phyloP scores from a whole-genome alignment of 2,888 invertebrate genomes.

The Torymus texanus region DNA sequence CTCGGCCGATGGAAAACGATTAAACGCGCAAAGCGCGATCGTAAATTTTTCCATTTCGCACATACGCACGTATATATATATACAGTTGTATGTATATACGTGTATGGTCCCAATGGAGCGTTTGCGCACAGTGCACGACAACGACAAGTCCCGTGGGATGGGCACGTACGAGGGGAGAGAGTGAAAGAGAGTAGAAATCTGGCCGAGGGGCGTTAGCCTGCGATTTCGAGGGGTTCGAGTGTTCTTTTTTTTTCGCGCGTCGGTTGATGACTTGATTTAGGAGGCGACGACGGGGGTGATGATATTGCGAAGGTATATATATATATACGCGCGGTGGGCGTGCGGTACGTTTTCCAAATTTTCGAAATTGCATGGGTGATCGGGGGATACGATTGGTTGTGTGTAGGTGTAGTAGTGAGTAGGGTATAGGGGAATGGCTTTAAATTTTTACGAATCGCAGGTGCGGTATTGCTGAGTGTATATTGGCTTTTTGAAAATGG shows the following conservation, averaged over 20 bases:
- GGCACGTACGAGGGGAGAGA: background rate
- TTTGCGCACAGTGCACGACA: background rate
- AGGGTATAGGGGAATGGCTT: too few species aligned
- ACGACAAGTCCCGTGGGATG: slow-evolving; percentile 23
- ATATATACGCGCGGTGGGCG: background rate
- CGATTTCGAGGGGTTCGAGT: background rate
- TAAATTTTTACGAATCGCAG: too few species aligned
- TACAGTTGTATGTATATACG: background rate
- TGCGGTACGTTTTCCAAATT: background rate
- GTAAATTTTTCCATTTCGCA: slow-evolving; percentile 34
- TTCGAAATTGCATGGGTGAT: background rate
- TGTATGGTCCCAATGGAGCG: background rate
- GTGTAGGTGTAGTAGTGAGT: too few species aligned
- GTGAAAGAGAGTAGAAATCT: slow-evolving; percentile 4
- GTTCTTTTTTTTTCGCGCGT: background rate
- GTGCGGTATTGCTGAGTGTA: too few species aligned
- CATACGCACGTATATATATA: background rate
- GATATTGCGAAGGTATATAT: background rate
- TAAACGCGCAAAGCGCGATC: slow-evolving; percentile 27
- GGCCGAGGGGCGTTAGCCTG: slow-evolving; percentile 23
- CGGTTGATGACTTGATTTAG: slow-evolving; percentile 47
- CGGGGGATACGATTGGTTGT: too few species aligned
- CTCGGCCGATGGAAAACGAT: slow-evolving; percentile 31
- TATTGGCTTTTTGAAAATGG: too few species aligned
- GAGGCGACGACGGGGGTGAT: background rate